Evolutionary conservation across 2,888 invertebrate species (phyloP).

Genomic region (Mactromeris polynyma): DNA sequence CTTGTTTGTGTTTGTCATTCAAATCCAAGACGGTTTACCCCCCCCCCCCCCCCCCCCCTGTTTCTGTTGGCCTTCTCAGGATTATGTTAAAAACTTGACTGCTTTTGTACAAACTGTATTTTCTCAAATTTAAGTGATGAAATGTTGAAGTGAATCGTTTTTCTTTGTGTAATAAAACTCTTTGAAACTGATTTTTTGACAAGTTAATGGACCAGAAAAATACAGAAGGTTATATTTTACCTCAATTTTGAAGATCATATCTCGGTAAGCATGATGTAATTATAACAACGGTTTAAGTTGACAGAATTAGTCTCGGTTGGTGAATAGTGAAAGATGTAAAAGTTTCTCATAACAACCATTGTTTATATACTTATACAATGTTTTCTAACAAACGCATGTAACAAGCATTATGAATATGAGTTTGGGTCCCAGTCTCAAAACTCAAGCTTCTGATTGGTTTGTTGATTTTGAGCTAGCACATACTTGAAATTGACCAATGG

Average conservation of each 20-base stretch:
- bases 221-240: background rate
- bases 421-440: no score
- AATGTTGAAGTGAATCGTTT: background rate
- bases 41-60: no score
- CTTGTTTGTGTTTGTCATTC: no score
- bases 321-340: background rate
- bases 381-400: no score
- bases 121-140: background rate
- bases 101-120: background rate
- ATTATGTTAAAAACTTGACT: background rate
- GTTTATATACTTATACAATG: background rate
- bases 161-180: constrained; percentile 17
- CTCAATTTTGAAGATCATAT: background rate
- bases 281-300: background rate
- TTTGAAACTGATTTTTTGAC: background rate
- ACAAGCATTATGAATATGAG: no score
- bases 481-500: no score
- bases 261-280: constrained; percentile 1
- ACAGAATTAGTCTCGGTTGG: background rate
- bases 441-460: no score
- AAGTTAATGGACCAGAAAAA: constrained; percentile 9
- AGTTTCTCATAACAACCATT: background rate
- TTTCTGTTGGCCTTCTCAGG: no score
- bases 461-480: no score
- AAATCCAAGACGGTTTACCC: no score